phyloP scores from a whole-genome alignment of 1,140 invertebrate genomes.

The Andricus grossulariae region DNA sequence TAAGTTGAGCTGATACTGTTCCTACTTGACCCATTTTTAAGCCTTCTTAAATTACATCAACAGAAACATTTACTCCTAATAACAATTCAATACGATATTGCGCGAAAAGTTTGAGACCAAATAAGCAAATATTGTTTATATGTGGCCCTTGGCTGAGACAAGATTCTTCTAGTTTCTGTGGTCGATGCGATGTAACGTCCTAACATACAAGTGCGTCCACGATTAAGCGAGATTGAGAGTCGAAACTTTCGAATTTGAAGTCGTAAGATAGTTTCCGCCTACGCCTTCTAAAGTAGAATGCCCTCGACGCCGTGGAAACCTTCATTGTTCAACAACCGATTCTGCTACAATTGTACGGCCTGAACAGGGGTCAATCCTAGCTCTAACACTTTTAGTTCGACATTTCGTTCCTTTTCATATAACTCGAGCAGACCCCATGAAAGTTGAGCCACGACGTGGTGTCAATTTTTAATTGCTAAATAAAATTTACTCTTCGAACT shows the following conservation, averaged over 20 bases:
- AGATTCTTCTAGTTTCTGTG: neutral
- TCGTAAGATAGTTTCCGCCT: neutral
- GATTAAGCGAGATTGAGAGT: neutral
- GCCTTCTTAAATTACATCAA: neutral
- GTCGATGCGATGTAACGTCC: neutral
- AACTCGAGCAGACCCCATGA: neutral
- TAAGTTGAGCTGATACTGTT: neutral
- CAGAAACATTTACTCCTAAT: constrained; percentile 18
- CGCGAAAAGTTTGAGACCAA: neutral
- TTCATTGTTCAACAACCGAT: neutral
- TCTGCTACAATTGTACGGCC: neutral
- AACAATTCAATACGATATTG: neutral
- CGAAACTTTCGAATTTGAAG: neutral
- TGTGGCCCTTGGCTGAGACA: neutral
- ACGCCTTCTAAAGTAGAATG: neutral
- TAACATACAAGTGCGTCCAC: neutral
- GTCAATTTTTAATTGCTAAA: no score
- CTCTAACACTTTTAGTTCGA: neutral
- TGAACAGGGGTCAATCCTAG: neutral
- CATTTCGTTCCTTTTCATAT: neutral
- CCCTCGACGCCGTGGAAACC: neutral
- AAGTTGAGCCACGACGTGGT: neutral
- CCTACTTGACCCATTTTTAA: constrained; percentile 6
- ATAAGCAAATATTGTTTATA: neutral
- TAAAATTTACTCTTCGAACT: no score